These are phyloP conservation scores for Megaceryle maxima DNA, from an alignment of 2,113 vertebrate genomes.

Conservation along the genomic window DNA sequence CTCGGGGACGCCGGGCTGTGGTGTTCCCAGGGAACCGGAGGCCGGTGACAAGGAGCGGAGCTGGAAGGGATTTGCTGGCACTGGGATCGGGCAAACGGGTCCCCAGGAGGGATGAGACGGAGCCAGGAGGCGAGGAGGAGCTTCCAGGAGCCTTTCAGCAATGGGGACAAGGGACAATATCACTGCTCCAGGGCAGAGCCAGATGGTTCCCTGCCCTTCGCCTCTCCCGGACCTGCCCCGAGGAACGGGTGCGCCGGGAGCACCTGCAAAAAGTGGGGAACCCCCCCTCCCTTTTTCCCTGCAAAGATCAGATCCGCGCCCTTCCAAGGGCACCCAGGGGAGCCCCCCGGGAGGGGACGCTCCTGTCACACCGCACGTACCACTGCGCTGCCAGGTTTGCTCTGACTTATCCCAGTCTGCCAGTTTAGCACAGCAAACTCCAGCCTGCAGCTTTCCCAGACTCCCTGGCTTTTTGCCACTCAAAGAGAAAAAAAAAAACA, in stretches of 20 bases:
- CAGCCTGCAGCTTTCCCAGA: not conserved
- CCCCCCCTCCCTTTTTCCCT: not conserved
- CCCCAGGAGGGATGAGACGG: not conserved
- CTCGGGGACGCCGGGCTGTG: fast-evolving
- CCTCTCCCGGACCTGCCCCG: fast-evolving
- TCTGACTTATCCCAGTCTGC: not conserved
- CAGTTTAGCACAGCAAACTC: not conserved
- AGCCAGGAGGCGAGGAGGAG: not conserved
- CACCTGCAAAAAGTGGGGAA: not conserved
- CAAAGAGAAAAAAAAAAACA: not conserved
- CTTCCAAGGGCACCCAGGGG: too few species aligned
- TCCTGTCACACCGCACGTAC: not conserved
- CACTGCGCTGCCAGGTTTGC: fast-evolving
- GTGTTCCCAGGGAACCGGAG: not conserved
- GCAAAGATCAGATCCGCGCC: not conserved
- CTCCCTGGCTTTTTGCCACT: not conserved
- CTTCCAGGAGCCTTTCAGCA: not conserved
- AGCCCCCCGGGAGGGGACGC: not conserved
- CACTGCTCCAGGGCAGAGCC: not conserved
- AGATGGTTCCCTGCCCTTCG: fast-evolving
- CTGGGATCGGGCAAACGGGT: not conserved
- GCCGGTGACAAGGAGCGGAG: not conserved
- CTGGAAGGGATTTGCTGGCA: not conserved
- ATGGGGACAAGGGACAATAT: not conserved
- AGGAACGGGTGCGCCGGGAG: not conserved